Evolutionary conservation across 2,113 vertebrate species (phyloP).

Genomic region (Heptranchias perlo): DNA sequence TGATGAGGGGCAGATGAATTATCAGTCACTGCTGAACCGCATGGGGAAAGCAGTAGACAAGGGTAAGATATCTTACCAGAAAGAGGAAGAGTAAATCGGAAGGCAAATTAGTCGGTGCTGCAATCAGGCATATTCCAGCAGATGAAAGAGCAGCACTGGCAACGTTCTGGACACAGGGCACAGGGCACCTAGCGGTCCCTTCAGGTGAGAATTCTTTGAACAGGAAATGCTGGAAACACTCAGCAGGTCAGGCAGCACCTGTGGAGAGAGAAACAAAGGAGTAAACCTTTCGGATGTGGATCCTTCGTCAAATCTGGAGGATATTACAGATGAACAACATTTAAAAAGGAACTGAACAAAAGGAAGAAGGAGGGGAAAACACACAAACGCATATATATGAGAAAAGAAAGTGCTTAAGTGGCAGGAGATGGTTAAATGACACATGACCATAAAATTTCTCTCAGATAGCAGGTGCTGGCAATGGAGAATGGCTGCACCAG

Average conservation of each 20-base stretch:
- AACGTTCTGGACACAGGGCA: not conserved
- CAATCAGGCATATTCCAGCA: not conserved
- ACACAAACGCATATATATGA: not conserved
- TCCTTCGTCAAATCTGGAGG: not conserved
- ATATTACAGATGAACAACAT: not conserved
- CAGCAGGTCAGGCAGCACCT: not conserved
- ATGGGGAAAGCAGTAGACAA: not conserved
- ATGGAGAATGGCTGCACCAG: not conserved
- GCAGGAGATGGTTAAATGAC: no score
- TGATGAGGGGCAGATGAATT: not conserved
- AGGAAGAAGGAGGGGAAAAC: not conserved
- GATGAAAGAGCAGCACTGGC: not conserved
- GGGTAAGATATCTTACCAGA: not conserved
- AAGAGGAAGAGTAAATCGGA: not conserved
- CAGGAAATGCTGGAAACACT: not conserved
- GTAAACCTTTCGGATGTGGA: not conserved
- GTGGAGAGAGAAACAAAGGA: not conserved
- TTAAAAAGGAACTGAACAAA: not conserved
- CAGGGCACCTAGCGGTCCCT: not conserved
- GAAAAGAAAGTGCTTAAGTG: no score
- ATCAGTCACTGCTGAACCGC: not conserved
- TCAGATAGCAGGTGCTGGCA: not conserved
- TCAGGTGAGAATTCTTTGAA: not conserved
- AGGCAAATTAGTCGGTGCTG: not conserved
- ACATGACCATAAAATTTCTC: no score